Evolutionary conservation across 2,888 invertebrate genomes (phyloP).

Genomic region (Parasteatoda lunata): DNA sequence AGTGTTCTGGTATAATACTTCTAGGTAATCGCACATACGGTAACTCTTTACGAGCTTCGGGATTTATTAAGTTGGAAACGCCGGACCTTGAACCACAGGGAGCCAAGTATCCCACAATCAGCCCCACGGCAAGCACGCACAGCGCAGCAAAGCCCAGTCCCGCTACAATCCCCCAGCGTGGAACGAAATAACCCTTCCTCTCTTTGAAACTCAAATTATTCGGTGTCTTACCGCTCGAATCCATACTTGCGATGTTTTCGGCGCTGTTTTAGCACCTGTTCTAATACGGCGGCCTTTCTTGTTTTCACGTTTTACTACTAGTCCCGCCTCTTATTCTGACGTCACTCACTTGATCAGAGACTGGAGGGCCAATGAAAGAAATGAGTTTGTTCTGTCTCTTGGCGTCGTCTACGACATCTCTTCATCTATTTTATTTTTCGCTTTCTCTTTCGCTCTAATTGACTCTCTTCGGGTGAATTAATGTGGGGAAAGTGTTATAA

Average conservation of each 20-base stretch:
- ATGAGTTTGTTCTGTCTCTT: no score
- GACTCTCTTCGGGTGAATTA: no score
- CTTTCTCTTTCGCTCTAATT: no score
- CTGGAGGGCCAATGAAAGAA: no score
- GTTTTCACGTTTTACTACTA: neutral
- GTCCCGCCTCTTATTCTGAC: neutral
- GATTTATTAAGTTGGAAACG: neutral
- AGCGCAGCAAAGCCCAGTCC: constrained; percentile 5
- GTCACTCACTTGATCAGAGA: neutral
- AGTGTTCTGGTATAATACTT: constrained; percentile 65
- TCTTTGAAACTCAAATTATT: constrained; percentile 48
- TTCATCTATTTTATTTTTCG: no score
- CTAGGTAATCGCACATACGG: constrained; percentile 55
- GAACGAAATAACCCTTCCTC: constrained; percentile 52
- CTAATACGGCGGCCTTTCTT: neutral
- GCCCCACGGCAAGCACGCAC: constrained; percentile 36
- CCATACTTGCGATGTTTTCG: constrained; percentile 5
- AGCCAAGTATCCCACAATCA: constrained; percentile 49
- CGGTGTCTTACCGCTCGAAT: neutral
- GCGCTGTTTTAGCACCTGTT: neutral
- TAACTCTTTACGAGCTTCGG: neutral
- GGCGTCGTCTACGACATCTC: no score
- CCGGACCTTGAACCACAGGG: constrained; percentile 13
- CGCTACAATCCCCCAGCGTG: constrained; percentile 22
- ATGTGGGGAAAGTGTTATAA: no score